Evolutionary conservation across 2,888 invertebrate genomes (phyloP).

Genomic region (Argyresthia albistria): DNA sequence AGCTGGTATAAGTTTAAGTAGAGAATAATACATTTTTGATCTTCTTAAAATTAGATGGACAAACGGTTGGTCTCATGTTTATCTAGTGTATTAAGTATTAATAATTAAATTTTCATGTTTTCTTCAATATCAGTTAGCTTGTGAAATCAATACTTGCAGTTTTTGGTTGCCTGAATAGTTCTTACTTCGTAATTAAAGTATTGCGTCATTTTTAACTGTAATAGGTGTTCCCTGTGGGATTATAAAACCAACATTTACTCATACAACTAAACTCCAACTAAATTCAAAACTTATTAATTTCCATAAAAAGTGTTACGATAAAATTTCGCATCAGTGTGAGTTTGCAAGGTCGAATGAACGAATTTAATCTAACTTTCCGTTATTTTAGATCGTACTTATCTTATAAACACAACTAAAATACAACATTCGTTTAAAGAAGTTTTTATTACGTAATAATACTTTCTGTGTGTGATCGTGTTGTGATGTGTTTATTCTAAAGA

Average conservation of each 20-base stretch:
- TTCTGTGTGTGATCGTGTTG: slow-evolving; percentile 51
- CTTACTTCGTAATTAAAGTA: too few relatives aligned
- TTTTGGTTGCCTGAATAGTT: too few relatives aligned
- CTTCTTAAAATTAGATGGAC: slow-evolving; percentile 35
- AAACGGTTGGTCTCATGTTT: slow-evolving; percentile 33
- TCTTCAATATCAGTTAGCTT: neutral
- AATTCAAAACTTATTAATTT: too few relatives aligned
- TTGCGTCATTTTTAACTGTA: too few relatives aligned
- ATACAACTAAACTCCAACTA: too few relatives aligned
- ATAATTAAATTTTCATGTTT: neutral
- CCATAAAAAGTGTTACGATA: too few relatives aligned
- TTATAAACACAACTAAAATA: too few relatives aligned
- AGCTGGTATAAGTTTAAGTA: neutral
- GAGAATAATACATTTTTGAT: slow-evolving; percentile 6
- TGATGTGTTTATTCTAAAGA: slow-evolving; percentile 32
- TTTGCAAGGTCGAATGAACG: slow-evolving; percentile 7
- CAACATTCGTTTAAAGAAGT: too few relatives aligned
- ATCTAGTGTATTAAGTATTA: slow-evolving; percentile 39
- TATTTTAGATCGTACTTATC: too few relatives aligned
- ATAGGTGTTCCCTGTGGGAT: too few relatives aligned
- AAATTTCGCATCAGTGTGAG: neutral
- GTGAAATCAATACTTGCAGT: too few relatives aligned
- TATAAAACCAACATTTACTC: neutral
- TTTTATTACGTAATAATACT: too few relatives aligned
- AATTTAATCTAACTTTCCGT: slow-evolving; percentile 3